A percentile compares a stretch with the other conserved stretches of the same genome.
Evolutionary conservation across 2,113 vertebrate genomes (phyloP).

Genomic region (Numenius arquata): DNA sequence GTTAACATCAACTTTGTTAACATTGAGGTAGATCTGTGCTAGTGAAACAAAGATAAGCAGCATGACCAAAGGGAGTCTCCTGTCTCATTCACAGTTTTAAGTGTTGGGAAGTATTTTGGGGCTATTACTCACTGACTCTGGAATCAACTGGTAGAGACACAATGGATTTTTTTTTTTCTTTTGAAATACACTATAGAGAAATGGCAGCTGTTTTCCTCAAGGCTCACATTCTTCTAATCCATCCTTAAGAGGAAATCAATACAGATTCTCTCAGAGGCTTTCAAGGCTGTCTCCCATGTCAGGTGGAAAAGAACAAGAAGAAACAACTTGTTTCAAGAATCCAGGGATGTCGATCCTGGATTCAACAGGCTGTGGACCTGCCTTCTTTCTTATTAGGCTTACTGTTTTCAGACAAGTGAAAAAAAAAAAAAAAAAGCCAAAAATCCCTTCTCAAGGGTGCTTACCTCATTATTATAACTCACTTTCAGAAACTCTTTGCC

Average conservation of each 20-base stretch:
- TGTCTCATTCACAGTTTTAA: background rate
- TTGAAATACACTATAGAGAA: background rate
- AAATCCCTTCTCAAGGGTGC: background rate
- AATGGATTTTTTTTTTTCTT: background rate
- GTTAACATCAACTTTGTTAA: background rate
- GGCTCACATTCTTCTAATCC: slow-evolving; percentile 26
- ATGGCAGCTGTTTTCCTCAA: slow-evolving; percentile 30
- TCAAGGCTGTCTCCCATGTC: slow-evolving; percentile 6
- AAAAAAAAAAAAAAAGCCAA: background rate
- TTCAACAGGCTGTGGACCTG: background rate
- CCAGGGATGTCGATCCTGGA: background rate
- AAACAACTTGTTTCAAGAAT: slow-evolving; percentile 46
- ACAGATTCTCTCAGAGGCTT: slow-evolving; percentile 30
- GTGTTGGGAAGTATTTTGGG: background rate
- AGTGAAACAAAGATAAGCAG: background rate
- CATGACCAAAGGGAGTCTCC: background rate
- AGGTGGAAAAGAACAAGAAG: slow-evolving; percentile 28
- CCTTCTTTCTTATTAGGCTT: background rate
- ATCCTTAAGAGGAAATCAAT: slow-evolving; percentile 58
- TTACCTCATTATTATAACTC: slow-evolving; percentile 9
- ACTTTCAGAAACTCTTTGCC: background rate
- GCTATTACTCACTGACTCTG: background rate
- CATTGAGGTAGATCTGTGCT: background rate
- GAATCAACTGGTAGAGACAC: background rate
- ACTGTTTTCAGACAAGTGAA: background rate